A percentile compares a stretch with the other conserved stretches of the same genome.
Evolutionary conservation across 1,140 invertebrate genomes (phyloP).

Genomic region (Drosophila lini): DNA sequence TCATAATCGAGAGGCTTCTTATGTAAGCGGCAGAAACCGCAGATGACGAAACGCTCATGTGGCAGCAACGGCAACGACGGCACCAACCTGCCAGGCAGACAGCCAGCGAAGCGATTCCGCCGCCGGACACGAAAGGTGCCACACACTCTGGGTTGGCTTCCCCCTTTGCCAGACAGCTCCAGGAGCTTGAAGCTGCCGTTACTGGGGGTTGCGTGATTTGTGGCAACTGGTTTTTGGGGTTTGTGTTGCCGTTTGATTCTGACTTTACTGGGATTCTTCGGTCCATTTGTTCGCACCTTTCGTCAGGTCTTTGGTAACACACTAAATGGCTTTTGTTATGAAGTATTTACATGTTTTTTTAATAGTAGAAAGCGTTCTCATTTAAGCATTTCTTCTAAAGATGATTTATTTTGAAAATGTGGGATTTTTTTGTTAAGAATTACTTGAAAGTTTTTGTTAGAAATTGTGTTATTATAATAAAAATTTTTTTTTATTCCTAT

Average conservation of each 20-base stretch:
- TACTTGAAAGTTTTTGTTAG: background rate
- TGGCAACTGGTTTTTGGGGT: slow-evolving; percentile 29
- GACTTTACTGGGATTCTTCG: slow-evolving; percentile 24
- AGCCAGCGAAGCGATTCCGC: slow-evolving; percentile 56
- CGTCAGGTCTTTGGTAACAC: slow-evolving; percentile 6
- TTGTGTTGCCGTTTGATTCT: slow-evolving; percentile 29
- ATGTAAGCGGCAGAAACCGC: slow-evolving; percentile 49
- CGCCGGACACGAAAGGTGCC: slow-evolving; percentile 63
- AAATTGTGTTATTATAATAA: background rate
- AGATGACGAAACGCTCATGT: slow-evolving; percentile 41
- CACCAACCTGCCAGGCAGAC: slow-evolving; percentile 20
- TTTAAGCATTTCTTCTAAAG: background rate
- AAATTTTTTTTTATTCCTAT: background rate
- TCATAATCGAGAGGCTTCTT: slow-evolving; percentile 48
- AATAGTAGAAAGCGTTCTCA: background rate
- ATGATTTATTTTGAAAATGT: no score
- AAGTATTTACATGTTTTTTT: slow-evolving; percentile 5
- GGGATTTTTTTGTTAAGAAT: background rate
- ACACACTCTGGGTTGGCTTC: slow-evolving; percentile 62
- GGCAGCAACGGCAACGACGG: slow-evolving; percentile 18
- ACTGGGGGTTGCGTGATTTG: slow-evolving; percentile 4
- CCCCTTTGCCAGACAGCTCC: slow-evolving; percentile 6
- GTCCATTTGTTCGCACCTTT: slow-evolving; percentile 18
- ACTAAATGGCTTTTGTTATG: slow-evolving; percentile 21
- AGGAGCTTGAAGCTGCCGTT: slow-evolving; percentile 2